Percentiles rank a stretch among this genome's conserved stretches.
Conservation (phyloP, 2,888 invertebrate species). For the Lithophane ornitopus region DNA sequence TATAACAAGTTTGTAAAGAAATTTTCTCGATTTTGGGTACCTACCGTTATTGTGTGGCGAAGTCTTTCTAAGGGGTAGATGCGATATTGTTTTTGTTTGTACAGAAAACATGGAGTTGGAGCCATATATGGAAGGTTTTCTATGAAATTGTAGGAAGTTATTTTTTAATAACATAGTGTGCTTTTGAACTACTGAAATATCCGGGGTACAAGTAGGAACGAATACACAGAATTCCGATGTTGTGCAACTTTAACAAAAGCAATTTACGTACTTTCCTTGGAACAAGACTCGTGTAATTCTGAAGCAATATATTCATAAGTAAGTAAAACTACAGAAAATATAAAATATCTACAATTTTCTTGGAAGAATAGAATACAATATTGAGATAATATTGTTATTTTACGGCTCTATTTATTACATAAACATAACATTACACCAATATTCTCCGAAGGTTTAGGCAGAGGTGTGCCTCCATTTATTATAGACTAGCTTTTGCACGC, state of each 20-base stretch:
- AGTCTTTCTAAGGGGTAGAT: conserved; percentile 65
- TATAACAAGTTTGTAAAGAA: conserved; percentile 82
- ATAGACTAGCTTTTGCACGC: no score
- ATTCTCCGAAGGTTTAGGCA: not conserved
- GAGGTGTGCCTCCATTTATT: no score
- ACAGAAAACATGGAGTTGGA: conserved; percentile 43
- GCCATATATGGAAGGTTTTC: conserved; percentile 38
- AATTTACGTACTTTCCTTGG: not conserved
- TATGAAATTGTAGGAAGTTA: conserved; percentile 35
- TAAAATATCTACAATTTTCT: not conserved
- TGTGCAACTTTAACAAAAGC: not conserved
- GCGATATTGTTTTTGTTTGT: conserved; percentile 59
- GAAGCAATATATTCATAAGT: conserved; percentile 13
- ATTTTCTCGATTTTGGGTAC: conserved; percentile 72
- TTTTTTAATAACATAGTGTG: conserved; percentile 24
- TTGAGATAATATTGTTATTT: not conserved
- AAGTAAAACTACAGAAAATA: no score
- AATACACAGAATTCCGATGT: conserved; percentile 7
- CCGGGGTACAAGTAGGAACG: not conserved
- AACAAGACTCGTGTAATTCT: not conserved
- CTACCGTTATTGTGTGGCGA: conserved; percentile 61
- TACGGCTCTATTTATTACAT: not conserved
- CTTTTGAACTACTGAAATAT: conserved; percentile 31
- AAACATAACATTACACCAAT: no score
- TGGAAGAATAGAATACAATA: not conserved